Percentiles rank a stretch among this genome's conserved stretches.
Evolutionary conservation across 2,888 invertebrate genomes (phyloP).

Genomic region (Parelbella ahira): DNA sequence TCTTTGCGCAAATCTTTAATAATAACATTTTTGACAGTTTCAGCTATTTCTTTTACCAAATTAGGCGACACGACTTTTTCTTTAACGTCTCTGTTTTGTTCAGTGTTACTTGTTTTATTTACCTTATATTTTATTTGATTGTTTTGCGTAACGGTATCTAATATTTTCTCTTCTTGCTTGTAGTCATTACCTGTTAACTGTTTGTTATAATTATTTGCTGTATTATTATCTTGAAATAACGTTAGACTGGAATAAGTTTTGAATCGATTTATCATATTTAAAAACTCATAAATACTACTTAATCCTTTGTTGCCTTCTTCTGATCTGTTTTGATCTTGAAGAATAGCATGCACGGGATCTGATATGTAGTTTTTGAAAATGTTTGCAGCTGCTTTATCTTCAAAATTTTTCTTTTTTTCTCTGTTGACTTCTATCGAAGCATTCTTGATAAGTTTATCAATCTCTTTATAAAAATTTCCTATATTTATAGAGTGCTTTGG

Average conservation of each 20-base stretch:
- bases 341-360: too few species aligned
- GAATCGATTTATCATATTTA: conserved; percentile 1
- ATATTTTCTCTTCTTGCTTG: background rate
- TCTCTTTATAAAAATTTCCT: conserved; percentile 12
- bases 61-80: background rate
- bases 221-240: background rate
- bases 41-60: conserved; percentile 51
- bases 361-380: background rate
- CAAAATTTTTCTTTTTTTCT: background rate
- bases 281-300: conserved; percentile 5
- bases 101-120: background rate
- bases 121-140: background rate
- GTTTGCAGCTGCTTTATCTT: too few species aligned
- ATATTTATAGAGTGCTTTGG: background rate
- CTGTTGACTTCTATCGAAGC: background rate
- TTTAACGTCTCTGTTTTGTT: background rate
- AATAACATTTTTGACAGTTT: conserved; percentile 52
- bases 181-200: background rate
- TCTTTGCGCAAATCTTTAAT: conserved; percentile 48
- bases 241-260: background rate
- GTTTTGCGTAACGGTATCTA: too few species aligned
- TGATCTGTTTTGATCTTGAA: background rate
- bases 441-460: conserved; percentile 7
- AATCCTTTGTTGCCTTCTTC: background rate
- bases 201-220: background rate